Conservation (phyloP, 2,113 vertebrate species). For the Regulus satrapa region DNA sequence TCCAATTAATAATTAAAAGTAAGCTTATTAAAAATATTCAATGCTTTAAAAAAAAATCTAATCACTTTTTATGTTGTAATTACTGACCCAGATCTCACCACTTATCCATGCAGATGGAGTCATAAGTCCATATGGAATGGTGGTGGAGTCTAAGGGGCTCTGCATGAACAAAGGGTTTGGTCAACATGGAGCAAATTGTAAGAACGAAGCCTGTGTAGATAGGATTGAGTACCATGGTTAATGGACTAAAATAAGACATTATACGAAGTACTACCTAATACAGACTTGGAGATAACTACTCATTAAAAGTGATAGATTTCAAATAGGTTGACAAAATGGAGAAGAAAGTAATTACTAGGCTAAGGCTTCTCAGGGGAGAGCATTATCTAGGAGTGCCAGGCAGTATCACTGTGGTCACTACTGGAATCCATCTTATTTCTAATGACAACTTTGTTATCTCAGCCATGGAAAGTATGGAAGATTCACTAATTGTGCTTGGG, state of each 20-base stretch:
- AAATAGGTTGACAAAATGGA: slow-evolving; percentile 41
- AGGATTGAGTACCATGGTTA: background rate
- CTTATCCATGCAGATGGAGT: background rate
- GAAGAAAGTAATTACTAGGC: slow-evolving; percentile 40
- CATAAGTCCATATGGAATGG: background rate
- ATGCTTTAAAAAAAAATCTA: background rate
- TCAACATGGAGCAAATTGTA: background rate
- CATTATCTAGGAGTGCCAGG: slow-evolving; percentile 22
- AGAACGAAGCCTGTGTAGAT: background rate
- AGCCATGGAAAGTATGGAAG: background rate
- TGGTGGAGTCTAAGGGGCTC: background rate
- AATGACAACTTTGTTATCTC: slow-evolving; percentile 31
- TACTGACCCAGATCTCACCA: slow-evolving; percentile 6
- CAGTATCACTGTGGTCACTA: slow-evolving; percentile 25
- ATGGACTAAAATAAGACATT: slow-evolving; percentile 16
- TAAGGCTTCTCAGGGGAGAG: slow-evolving; percentile 4
- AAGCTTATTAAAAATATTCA: slow-evolving; percentile 20
- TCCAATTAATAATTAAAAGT: slow-evolving; percentile 42
- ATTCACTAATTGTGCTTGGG: background rate
- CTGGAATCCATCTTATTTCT: slow-evolving; percentile 34
- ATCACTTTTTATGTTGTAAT: background rate
- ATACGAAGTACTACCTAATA: background rate
- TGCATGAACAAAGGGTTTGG: background rate
- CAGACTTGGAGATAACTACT: slow-evolving; percentile 38
- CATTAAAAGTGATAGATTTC: slow-evolving; percentile 54